Evolutionary conservation across 2,888 invertebrate species (phyloP).

Genomic region (Drosophila tanythrix): DNA sequence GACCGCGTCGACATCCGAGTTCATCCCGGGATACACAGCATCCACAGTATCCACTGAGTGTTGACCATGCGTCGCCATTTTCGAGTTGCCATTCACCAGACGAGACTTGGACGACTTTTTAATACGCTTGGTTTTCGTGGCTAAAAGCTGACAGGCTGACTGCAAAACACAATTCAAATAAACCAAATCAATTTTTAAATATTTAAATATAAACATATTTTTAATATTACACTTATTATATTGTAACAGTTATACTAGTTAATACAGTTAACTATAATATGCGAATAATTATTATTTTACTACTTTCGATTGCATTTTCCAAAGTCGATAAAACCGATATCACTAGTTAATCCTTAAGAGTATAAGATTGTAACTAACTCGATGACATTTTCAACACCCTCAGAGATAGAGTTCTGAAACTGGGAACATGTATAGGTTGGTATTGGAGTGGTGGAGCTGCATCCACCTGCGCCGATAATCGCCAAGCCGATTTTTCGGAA

Average conservation of each 20-base stretch:
- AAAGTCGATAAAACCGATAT: neutral
- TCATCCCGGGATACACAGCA: neutral
- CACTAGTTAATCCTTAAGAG: neutral
- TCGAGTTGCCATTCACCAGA: neutral
- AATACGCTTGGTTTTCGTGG: neutral
- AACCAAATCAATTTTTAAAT: neutral
- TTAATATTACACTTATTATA: neutral
- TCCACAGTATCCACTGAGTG: neutral
- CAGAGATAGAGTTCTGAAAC: neutral
- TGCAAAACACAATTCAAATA: no score
- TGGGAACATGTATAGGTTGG: neutral
- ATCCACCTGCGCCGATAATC: no score
- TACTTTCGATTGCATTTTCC: neutral
- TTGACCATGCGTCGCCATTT: neutral
- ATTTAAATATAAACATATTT: neutral
- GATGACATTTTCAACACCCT: neutral
- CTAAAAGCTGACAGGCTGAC: neutral
- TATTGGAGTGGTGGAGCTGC: no score
- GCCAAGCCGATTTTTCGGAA: no score
- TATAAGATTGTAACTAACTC: neutral
- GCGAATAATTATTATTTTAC: neutral
- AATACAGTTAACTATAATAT: neutral
- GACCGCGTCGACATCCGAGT: neutral
- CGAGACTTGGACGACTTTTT: neutral
- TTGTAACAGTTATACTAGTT: no score